Evolutionary conservation across 2,888 invertebrate species (phyloP).

Genomic region (Urechis unicinctus): DNA sequence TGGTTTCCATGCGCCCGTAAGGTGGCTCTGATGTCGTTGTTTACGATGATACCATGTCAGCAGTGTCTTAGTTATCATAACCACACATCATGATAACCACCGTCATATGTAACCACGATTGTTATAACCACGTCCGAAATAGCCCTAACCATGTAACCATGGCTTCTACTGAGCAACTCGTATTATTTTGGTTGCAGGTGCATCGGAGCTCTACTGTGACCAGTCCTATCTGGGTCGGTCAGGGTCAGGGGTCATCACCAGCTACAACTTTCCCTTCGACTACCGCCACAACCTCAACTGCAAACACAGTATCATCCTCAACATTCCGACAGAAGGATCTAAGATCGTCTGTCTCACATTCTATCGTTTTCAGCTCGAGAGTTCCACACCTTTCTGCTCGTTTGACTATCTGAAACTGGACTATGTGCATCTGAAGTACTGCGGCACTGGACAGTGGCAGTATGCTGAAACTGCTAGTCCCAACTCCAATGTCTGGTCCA

Average conservation of each 20-base stretch:
- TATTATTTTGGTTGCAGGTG: too few relatives aligned
- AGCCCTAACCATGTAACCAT: too few relatives aligned
- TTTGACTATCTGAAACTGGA: slow-evolving; percentile 22
- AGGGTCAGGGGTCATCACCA: slow-evolving; percentile 16
- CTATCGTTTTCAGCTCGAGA: slow-evolving; percentile 20
- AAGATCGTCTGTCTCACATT: slow-evolving; percentile 21
- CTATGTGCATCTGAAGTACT: slow-evolving; percentile 16
- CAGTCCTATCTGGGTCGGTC: slow-evolving; percentile 12
- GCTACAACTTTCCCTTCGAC: slow-evolving; percentile 25
- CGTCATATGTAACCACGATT: too few relatives aligned
- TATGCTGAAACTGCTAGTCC: slow-evolving; percentile 14
- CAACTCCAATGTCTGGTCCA: slow-evolving; percentile 19
- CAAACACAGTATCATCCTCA: slow-evolving; percentile 16
- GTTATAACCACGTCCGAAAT: too few relatives aligned
- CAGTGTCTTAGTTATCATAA: too few relatives aligned
- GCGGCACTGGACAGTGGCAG: slow-evolving; percentile 21
- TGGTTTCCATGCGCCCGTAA: too few relatives aligned
- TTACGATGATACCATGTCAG: too few relatives aligned
- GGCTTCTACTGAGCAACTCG: too few relatives aligned
- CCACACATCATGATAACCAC: too few relatives aligned
- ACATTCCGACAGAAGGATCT: neutral
- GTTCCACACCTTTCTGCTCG: slow-evolving; percentile 21
- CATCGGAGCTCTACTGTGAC: slow-evolving; percentile 11
- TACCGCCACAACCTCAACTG: slow-evolving; percentile 24
- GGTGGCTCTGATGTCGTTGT: too few relatives aligned